These are phyloP conservation scores for Leucoma salicis DNA, from an alignment of 2,888 invertebrate genomes.

Conservation along the genomic window DNA sequence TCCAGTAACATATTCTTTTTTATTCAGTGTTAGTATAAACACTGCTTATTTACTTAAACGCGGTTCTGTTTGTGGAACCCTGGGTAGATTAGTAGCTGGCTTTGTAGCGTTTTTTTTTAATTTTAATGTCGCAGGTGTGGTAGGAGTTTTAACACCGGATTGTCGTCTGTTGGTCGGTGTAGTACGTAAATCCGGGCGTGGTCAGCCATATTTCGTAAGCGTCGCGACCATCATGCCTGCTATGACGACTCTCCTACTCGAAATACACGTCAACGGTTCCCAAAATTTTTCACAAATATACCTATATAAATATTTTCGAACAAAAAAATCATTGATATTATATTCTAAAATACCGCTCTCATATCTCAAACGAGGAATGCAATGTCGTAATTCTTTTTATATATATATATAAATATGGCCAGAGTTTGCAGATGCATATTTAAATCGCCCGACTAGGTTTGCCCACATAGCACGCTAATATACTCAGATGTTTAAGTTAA, in stretches of 20 bases:
- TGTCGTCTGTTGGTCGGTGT: constrained; percentile 84
- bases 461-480: constrained; percentile 77
- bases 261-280: constrained; percentile 71
- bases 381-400: constrained; percentile 64
- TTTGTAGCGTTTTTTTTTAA: constrained; percentile 77
- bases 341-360: constrained; percentile 32
- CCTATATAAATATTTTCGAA: constrained; percentile 76
- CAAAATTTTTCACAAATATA: constrained; percentile 67
- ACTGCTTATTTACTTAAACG: constrained; percentile 54
- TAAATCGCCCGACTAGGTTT: constrained; percentile 75
- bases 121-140: constrained; percentile 83
- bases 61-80: constrained; percentile 55
- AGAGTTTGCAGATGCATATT: constrained; percentile 76
- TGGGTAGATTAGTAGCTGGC: constrained; percentile 62
- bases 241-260: constrained; percentile 55
- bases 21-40: no score
- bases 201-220: constrained; percentile 78
- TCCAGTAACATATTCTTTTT: constrained; percentile 53
- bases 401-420: constrained; percentile 42
- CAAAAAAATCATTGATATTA: constrained; percentile 73
- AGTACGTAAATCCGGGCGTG: constrained; percentile 80
- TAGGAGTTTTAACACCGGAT: constrained; percentile 84
- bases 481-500: constrained; percentile 50
- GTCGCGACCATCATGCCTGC: constrained; percentile 44
- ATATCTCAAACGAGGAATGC: constrained; percentile 63